Conservation (phyloP, 1,140 invertebrate genomes). For the Coelopa frigida region DNA sequence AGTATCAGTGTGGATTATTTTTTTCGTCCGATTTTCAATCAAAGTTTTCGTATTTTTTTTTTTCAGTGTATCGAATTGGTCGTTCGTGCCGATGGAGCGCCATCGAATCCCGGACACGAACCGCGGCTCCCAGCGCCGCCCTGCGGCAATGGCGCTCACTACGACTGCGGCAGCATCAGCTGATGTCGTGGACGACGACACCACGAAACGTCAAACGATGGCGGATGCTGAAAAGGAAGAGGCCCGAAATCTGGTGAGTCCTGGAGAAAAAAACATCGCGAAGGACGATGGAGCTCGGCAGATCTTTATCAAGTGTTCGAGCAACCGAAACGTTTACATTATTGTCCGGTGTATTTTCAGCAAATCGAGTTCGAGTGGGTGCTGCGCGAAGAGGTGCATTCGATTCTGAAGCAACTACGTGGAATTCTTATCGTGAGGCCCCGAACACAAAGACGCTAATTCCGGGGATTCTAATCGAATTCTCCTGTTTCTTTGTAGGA, state of each 20-base stretch:
- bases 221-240: conserved; percentile 79
- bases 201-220: conserved; percentile 50
- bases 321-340: conserved; percentile 7
- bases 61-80: conserved; percentile 9
- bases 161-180: no score
- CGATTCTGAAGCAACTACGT: conserved; percentile 74
- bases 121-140: conserved; percentile 8
- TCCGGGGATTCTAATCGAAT: conserved; percentile 74
- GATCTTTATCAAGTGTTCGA: neutral
- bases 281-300: neutral
- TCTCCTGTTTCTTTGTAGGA: conserved; percentile 54
- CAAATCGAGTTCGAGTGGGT: conserved; percentile 93
- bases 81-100: conserved; percentile 4
- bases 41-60: neutral
- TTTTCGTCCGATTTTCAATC: no score
- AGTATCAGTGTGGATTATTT: no score
- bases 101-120: no score
- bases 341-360: conserved; percentile 49
- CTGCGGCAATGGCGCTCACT: no score
- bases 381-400: conserved; percentile 79
- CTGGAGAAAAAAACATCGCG: neutral
- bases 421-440: conserved; percentile 75
- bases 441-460: conserved; percentile 60
- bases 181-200: conserved; percentile 3
- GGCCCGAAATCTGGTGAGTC: conserved; percentile 76